A percentile compares a stretch with the other conserved stretches of the same genome.
Conservation (phyloP, 2,888 invertebrate species). For the Scotopteryx bipunctaria region DNA sequence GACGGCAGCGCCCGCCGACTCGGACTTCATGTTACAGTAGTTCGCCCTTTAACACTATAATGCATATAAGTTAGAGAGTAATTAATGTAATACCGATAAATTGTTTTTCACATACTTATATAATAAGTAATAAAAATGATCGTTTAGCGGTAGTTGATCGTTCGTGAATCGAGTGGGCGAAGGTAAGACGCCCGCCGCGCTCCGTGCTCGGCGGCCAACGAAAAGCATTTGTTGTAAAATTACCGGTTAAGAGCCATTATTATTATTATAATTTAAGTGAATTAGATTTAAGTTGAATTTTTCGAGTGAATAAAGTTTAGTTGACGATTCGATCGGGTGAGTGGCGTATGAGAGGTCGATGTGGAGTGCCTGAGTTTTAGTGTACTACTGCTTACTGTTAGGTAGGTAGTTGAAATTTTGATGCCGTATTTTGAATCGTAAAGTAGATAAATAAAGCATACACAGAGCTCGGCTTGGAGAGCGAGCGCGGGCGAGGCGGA, state of each 20-base stretch:
- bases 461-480: slow-evolving; percentile 71
- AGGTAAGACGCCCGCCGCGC: slow-evolving; percentile 61
- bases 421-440: slow-evolving; percentile 81
- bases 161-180: slow-evolving; percentile 61
- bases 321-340: slow-evolving; percentile 78
- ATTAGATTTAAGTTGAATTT: slow-evolving; percentile 81
- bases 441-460: slow-evolving; percentile 76
- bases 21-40: slow-evolving; percentile 50
- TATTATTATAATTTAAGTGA: slow-evolving; percentile 80
- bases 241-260: slow-evolving; percentile 81
- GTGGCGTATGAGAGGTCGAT: slow-evolving; percentile 79
- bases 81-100: slow-evolving; percentile 65
- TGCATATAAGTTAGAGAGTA: slow-evolving; percentile 62
- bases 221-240: slow-evolving; percentile 82
- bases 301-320: slow-evolving; percentile 80
- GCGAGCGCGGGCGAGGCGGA: slow-evolving; percentile 40
- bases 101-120: slow-evolving; percentile 79
- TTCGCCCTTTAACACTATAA: slow-evolving; percentile 57
- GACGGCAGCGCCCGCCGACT: slow-evolving; percentile 28
- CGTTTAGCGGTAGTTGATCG: slow-evolving; percentile 73
- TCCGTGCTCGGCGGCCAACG: slow-evolving; percentile 76
- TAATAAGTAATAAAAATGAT: slow-evolving; percentile 75
- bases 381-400: slow-evolving; percentile 83
- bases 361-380: slow-evolving; percentile 81
- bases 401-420: slow-evolving; percentile 83